A percentile compares a stretch with the other conserved stretches of the same genome.
These are phyloP conservation scores for Lasiommata megera DNA, from an alignment of 2,888 invertebrate genomes.

Conservation along the genomic window DNA sequence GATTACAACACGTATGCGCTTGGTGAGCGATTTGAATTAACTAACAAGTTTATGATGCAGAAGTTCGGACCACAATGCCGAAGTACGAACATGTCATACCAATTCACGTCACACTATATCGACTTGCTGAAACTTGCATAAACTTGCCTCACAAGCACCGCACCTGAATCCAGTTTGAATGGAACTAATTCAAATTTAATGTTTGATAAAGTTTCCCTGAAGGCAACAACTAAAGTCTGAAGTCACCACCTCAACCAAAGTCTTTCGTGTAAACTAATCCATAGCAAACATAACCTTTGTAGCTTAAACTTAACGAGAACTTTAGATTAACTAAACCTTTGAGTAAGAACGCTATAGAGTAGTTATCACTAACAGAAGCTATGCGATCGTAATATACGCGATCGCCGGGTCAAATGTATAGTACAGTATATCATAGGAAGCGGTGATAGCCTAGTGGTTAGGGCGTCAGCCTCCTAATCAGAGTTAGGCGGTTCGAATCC, in stretches of 20 bases:
- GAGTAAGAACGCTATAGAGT: neutral
- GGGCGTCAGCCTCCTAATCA: no score
- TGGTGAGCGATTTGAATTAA: neutral
- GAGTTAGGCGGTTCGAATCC: no score
- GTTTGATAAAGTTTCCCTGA: constrained; percentile 8
- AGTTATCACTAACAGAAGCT: no score
- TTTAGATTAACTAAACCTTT: neutral
- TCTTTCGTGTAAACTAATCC: neutral
- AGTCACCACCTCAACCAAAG: neutral
- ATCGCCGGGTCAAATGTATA: no score
- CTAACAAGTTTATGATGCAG: neutral
- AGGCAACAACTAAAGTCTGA: neutral
- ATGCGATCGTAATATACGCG: no score
- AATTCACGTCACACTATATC: constrained; percentile 3
- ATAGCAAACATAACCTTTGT: neutral
- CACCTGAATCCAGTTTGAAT: constrained; percentile 17
- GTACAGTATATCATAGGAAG: no score
- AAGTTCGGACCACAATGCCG: neutral
- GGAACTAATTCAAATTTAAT: constrained; percentile 11
- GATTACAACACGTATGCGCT: no score
- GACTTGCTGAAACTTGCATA: neutral
- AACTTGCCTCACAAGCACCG: constrained; percentile 1
- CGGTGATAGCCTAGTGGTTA: no score
- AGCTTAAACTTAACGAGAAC: neutral
- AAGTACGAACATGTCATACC: neutral